Conservation (phyloP, 1,140 invertebrate species). For the Caenorhabditis latens region DNA sequence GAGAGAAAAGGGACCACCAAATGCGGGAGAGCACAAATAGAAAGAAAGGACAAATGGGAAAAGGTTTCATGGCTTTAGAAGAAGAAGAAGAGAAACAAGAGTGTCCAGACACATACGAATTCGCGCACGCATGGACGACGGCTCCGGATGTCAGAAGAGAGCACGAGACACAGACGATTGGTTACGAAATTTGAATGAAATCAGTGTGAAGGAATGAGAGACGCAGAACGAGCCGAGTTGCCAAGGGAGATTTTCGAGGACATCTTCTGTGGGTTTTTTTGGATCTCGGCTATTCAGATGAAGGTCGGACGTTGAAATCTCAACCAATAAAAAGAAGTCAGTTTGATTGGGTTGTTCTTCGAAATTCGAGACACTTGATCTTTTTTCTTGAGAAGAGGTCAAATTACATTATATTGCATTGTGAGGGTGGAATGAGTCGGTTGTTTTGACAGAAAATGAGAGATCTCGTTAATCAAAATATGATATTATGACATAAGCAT, state of each 20-base stretch:
- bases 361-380: slow-evolving; percentile 46
- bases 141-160: slow-evolving; percentile 47
- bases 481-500: no score
- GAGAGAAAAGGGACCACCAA: slow-evolving; percentile 37
- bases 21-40: slow-evolving; percentile 32
- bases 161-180: background rate
- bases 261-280: background rate
- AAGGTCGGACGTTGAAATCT: slow-evolving; percentile 37
- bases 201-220: background rate
- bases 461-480: no score
- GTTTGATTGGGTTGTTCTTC: slow-evolving; percentile 30
- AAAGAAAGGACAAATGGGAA: slow-evolving; percentile 55
- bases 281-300: background rate
- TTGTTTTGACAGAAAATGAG: background rate
- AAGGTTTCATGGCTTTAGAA: slow-evolving; percentile 47
- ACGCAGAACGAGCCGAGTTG: slow-evolving; percentile 27
- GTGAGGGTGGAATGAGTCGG: background rate
- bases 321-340: background rate
- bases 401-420: slow-evolving; percentile 47
- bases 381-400: slow-evolving; percentile 29
- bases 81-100: background rate
- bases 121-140: slow-evolving; percentile 52
- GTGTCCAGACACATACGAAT: slow-evolving; percentile 48
- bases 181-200: slow-evolving; percentile 27
- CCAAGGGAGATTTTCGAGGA: slow-evolving; percentile 12